Base-by-base conservation (phyloP, 1,140 invertebrate species). In the Bursaphelenchus mucronatus region DNA sequence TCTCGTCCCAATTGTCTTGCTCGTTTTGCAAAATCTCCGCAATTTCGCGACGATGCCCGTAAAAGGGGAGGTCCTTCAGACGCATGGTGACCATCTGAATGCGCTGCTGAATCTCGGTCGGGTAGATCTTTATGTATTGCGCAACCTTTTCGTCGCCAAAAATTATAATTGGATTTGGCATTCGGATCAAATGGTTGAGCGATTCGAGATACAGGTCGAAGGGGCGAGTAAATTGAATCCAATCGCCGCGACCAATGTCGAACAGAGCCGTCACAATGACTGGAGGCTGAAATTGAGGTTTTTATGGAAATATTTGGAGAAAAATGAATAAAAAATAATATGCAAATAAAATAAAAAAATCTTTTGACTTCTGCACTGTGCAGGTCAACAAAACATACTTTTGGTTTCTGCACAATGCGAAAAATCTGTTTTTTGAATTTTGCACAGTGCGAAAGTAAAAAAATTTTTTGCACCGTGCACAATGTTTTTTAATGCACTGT, bases 211-310 rank as follows among this genome's bases (percentile, higher is more conserved):
- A 73, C 45, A 71, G 41, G 21, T 64, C 56, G 51, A 61, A 70
- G 15, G 54, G 69, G 3, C 73, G 55, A 11, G 57, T 56, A 58
- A 67, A 73, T 11, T 46, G 49, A 43, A 43, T 39, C 71, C 71
- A 73, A 19, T 73, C 39, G 3, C 73, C 71, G 9, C 71, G 73
- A 5, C 71, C 71, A 63, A 73, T 73, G 52, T 73, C 71, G 19
- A 75, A 21, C 15, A 73, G 44, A 52, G 71, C 71, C 10, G 71
- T 71, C 8, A 73, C 71, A 11, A 74, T 55, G 19, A 70, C 39
- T 2, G 61, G 61, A 1, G 61, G 15, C 49, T 50, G 19, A 50
- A 50, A 30, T 30, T 30, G 30, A 30, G 30, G 5, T 30, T 30
- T 30, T 30, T 30, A 30, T 1, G 30, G 5, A 30, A 30, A 30